Conservation (phyloP, 2,888 invertebrate species). For the Epiblema foenella region DNA sequence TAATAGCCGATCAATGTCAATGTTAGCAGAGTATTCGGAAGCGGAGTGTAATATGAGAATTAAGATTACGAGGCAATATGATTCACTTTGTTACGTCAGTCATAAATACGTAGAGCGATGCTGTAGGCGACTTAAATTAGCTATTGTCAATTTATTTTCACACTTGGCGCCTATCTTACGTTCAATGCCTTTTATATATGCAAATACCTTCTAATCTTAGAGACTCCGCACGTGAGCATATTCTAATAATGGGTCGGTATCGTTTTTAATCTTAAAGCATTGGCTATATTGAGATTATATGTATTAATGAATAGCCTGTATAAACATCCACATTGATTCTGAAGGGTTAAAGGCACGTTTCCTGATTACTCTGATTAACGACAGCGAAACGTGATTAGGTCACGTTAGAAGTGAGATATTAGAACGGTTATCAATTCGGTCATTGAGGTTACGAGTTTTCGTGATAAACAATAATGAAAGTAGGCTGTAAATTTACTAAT, state of each 20-base stretch:
- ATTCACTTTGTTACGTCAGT: not conserved
- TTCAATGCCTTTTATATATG: conserved; percentile 32
- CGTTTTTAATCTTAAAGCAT: not conserved
- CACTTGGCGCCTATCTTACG: conserved; percentile 26
- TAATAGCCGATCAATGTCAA: conserved; percentile 53
- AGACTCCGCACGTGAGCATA: conserved; percentile 14
- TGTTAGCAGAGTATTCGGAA: conserved; percentile 41
- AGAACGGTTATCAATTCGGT: conserved; percentile 28
- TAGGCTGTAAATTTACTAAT: not conserved
- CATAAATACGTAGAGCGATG: not conserved
- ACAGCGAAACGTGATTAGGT: conserved; percentile 30
- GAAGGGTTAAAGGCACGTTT: conserved; percentile 19
- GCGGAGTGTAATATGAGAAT: conserved; percentile 14
- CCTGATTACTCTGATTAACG: conserved; percentile 27
- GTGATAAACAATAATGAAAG: conserved; percentile 10
- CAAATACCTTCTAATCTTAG: conserved; percentile 28
- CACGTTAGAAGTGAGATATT: not conserved
- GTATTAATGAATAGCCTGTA: not conserved
- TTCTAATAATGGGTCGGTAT: conserved; percentile 27
- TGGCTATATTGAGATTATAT: not conserved
- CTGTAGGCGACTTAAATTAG: not conserved
- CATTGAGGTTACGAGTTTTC: conserved; percentile 11
- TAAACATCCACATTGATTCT: not conserved
- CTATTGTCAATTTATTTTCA: not conserved
- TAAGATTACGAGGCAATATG: not conserved